Evolutionary conservation across 2,888 invertebrate genomes (phyloP).

Genomic region (Lycophotia porphyrea): DNA sequence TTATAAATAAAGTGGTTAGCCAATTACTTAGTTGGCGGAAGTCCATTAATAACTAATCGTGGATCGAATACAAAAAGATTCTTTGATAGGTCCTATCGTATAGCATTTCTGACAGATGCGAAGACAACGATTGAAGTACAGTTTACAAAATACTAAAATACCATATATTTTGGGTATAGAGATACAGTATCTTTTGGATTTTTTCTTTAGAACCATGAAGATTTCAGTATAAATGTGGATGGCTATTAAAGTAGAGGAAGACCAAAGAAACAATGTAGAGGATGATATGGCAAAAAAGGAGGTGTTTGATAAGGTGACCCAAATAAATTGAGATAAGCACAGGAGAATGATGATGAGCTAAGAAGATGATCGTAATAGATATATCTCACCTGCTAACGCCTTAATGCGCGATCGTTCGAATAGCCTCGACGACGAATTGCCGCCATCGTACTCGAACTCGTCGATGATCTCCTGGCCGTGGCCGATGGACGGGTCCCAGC

Average conservation of each 20-base stretch:
- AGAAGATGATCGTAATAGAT: background rate
- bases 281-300: background rate
- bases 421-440: slow-evolving; percentile 99
- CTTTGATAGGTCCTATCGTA: background rate
- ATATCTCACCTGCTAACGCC: slow-evolving; percentile 96
- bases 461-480: slow-evolving; percentile 98
- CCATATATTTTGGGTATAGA: background rate
- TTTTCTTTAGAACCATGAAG: background rate
- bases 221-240: background rate
- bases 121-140: background rate
- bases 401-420: slow-evolving; percentile 99
- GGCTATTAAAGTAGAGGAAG: background rate
- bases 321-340: background rate
- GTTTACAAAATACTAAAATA: background rate
- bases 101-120: background rate
- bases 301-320: background rate
- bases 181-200: background rate
- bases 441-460: slow-evolving; percentile 99
- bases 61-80: background rate
- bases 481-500: slow-evolving; percentile 98
- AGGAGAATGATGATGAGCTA: background rate
- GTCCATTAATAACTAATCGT: slow-evolving; percentile 12
- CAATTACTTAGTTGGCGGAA: slow-evolving; percentile 1
- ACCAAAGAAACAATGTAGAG: background rate
- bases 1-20: background rate